A percentile compares a stretch with the other conserved stretches of the same genome.
These are phyloP conservation scores for Listronotus bonariensis DNA, from an alignment of 1,140 invertebrate species.

Conservation along the genomic window DNA sequence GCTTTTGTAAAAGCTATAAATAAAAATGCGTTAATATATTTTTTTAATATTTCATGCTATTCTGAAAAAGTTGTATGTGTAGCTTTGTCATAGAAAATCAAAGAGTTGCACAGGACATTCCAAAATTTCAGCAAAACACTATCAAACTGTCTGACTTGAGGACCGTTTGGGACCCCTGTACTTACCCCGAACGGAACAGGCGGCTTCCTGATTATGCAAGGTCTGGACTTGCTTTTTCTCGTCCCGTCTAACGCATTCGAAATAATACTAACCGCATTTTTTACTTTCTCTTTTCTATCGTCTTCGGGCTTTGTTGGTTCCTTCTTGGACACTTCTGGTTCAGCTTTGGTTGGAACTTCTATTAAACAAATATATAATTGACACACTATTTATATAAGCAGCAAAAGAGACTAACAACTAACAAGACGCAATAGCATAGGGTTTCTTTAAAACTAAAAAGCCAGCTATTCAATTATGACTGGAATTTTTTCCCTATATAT, in stretches of 20 bases:
- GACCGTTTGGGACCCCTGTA: background rate
- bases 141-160: too few species aligned
- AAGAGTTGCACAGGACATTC: too few species aligned
- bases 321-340: slow-evolving; percentile 24
- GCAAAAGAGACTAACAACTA: background rate
- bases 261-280: slow-evolving; percentile 63
- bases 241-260: slow-evolving; percentile 62
- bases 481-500: too few species aligned
- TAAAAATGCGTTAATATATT: too few species aligned
- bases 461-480: too few species aligned
- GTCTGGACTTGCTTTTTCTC: slow-evolving; percentile 57
- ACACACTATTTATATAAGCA: background rate
- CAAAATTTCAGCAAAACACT: too few species aligned
- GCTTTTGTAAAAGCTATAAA: too few species aligned
- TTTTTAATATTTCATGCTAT: too few species aligned
- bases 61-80: too few species aligned
- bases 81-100: too few species aligned
- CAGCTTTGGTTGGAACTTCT: background rate
- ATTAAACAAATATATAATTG: background rate
- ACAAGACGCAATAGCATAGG: too few species aligned
- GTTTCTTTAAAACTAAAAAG: too few species aligned
- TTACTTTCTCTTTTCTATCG: slow-evolving; percentile 59
- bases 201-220: slow-evolving; percentile 60
- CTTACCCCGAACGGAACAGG: slow-evolving; percentile 62
- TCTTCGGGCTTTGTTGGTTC: slow-evolving; percentile 52